phyloP scores from a whole-genome alignment of 1,140 invertebrate species.

The Drosophila parabipectinata region DNA sequence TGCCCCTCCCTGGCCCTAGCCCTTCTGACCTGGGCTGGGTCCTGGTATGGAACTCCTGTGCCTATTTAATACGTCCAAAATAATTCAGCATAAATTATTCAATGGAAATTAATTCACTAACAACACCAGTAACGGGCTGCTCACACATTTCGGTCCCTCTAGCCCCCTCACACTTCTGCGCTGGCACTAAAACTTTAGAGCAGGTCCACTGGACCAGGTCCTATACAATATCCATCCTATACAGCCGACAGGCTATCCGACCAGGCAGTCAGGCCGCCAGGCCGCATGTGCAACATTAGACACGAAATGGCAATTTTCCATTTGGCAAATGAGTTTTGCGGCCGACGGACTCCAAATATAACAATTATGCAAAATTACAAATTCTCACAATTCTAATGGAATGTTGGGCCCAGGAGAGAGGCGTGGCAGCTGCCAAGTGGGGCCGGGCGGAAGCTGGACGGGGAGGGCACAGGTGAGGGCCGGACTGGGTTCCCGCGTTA shows the following conservation, averaged over 20 bases:
- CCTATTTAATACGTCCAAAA: conserved; percentile 67
- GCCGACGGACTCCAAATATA: conserved; percentile 80
- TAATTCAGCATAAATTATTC: conserved; percentile 83
- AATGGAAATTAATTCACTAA: conserved; percentile 82
- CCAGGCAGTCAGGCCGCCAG: neutral
- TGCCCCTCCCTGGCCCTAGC: neutral
- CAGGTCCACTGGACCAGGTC: conserved; percentile 5
- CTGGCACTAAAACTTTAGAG: conserved; percentile 69
- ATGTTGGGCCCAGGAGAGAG: conserved; percentile 36
- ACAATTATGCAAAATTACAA: conserved; percentile 84
- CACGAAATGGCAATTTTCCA: conserved; percentile 83
- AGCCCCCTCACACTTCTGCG: conserved; percentile 10
- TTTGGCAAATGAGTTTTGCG: conserved; percentile 83
- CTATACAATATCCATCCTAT: neutral
- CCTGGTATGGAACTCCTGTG: conserved; percentile 8
- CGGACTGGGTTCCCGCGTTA: conserved; percentile 41
- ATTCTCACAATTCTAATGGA: conserved; percentile 83
- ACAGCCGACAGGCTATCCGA: neutral
- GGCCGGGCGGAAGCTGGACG: neutral
- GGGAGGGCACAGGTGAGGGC: conserved; percentile 14
- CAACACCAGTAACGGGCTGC: conserved; percentile 62
- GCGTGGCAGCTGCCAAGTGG: conserved; percentile 1
- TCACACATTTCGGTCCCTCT: conserved; percentile 12
- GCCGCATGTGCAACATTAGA: conserved; percentile 79
- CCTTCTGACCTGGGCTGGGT: conserved; percentile 5